phyloP scores from a whole-genome alignment of 1,140 invertebrate species.

The Leptopilina clavipes region DNA sequence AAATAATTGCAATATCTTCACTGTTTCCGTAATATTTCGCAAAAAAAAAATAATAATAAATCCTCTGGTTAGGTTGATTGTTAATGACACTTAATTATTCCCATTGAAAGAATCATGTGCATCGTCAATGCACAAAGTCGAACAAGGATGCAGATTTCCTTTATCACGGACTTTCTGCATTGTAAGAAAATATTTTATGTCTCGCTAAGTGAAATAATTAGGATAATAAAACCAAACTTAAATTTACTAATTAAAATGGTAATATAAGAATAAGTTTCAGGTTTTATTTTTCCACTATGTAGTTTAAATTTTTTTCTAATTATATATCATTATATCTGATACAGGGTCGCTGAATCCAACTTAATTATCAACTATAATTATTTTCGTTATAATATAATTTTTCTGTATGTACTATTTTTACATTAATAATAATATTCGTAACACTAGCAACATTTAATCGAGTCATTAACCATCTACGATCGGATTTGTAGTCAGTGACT shows the following conservation, averaged over 20 bases:
- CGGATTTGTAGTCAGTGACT: no score
- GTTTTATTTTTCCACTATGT: conserved; percentile 3
- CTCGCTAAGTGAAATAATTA: conserved; percentile 16
- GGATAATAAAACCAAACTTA: neutral
- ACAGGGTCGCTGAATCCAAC: neutral
- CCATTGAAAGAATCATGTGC: neutral
- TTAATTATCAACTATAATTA: neutral
- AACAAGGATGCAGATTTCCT: conserved; percentile 15
- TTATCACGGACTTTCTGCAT: neutral
- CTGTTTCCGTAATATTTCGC: no score
- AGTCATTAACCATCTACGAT: no score
- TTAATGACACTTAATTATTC: conserved; percentile 12
- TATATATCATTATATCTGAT: neutral
- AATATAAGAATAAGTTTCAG: neutral
- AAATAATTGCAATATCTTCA: no score
- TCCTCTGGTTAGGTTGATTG: neutral
- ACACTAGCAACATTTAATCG: no score
- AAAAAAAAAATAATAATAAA: no score
- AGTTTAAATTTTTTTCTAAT: neutral
- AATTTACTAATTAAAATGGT: neutral
- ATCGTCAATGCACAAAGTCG: conserved; percentile 14
- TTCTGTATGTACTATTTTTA: no score
- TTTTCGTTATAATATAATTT: neutral
- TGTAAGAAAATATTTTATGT: conserved; percentile 15
- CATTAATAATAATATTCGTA: no score